Base-by-base conservation (phyloP, 2,888 invertebrate species). In the Sturmia bella region DNA sequence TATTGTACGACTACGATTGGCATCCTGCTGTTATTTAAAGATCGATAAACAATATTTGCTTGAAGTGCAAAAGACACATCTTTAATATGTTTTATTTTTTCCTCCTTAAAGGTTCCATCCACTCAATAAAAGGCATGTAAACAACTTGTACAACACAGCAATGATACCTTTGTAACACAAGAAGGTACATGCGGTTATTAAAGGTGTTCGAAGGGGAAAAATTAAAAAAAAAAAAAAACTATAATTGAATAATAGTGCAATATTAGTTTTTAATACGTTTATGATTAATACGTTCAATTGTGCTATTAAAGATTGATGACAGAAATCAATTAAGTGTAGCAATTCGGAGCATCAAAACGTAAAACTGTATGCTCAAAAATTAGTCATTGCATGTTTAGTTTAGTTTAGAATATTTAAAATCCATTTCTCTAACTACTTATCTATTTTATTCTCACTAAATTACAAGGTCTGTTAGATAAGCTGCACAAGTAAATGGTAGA, bases 11-110 rank as follows among this genome's bases (percentile, higher is more conserved):
- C 68, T 75, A 43, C 68, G 63, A 78, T 72, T 76, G 85, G 85
- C 85, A 84, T 84, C 86, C 86, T 84, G 86, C 84, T 83, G 86
- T 84, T 85, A 83, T 54, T 85, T 86, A 86, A 86, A 86, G 85
- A 85, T 85, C 86, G 84, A 86, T 86, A 86, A 86, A 86, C 86
- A 86, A 86, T 85, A 86, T 86, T 85, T 83, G 83, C 72, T 76
- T 80, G 69, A 82, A 82, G 82, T 82, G 82, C 78, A 74, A 78
- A 82, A 82, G 82, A 78, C 78, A 78, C 82, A 78, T 74, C 76
- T 64, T 81, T 52, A 73, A 72, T 63, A 63, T 68, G 64, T 13
- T 15, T 37, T 50, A 27, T 52, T 43, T 39, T 32, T 52, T 13
- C 32, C n/a, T 1, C n/a, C 12, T 32, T 24, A 64, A 57, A 66